Evolutionary conservation across 2,888 invertebrate species (phyloP), one percentile per base, ranked within the genome.

Genomic region (Watsonalla cultraria): DNA sequence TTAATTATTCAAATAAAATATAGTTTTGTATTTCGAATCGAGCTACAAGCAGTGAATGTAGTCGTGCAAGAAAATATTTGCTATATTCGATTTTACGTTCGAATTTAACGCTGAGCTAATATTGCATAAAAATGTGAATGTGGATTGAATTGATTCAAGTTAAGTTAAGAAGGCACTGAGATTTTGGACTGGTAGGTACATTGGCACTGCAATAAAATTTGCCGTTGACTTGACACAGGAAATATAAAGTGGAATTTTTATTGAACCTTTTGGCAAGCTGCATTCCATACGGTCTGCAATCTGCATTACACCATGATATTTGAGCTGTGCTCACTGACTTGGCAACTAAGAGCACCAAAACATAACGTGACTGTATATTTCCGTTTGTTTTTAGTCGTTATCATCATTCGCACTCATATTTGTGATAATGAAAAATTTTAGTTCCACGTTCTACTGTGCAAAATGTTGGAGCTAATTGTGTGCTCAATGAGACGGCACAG

Each of bases 201-300:
- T 80, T 85, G 82, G 84, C 86, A 80, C 82, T 76, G 78, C 78
- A 79, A 83, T 88, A 84, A 86, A 86, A 82, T 85, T 80, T 75
- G 72, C 72, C 71, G 76, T 78, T 80, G 83, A 80, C 82, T 78
- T 80, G 83, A 80, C 82, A 82, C 86, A 84, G 86, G 84, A 87
- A 81, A 86, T 84, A 86, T 89, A 83, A 89, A 86, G 74, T 82
- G 72, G 71, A 69, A 78, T 82, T 83, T 86, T 88, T 88, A 88
- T 86, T 86, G 76, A 77, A 78, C 80, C 77, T 84, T 86, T 85
- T 83, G 79, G 80, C 78, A 78, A 82, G 79, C 74, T 78, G 83
- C 83, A 84, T 86, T 82, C 84, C 79, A 58, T 64, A 61, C 72
- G 64, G 66, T 76, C 77, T 64, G 66, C 61, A 72, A 66, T 76